Base-by-base conservation (phyloP, 2,888 invertebrate genomes). In the Dryadula phaetusa region DNA sequence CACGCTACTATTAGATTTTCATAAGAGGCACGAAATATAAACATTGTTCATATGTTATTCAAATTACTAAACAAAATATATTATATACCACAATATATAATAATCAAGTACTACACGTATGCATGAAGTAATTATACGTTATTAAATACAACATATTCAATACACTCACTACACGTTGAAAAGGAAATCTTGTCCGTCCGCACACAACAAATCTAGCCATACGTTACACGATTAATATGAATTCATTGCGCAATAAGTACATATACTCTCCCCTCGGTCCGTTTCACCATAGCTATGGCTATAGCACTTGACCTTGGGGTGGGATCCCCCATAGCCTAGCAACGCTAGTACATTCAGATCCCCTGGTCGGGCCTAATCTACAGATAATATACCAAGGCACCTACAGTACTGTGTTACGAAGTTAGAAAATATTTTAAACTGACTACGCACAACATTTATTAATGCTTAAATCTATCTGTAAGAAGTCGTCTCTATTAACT, bases 221-320 rank as follows among this genome's bases (percentile, higher is more conserved):
- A 69, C 65, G 67, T 66, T 49, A 73, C 66, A 67, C 66, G 68
- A 67, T 70, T 66, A 64, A 71, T 69, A 67, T 56, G 62, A 72
- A 66, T 61, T 73, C 69, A 71, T 72, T 54, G 72, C 68, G 69
- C 66, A 72, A 70, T 70, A 71, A 72, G 70, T 70, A 70, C 71
- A 71, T 69, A 56, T 66, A 68, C 52, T 78, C 85, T 83, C 88
- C 87, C 88, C 85, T 79, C 77, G 70, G 81, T 80, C 82, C 75
- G 76, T 81, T 52, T 79, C 75, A 72, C 75, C 82, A 84, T 75
- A 75, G 78, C 77, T 83, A 81, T 78, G 78, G 74, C 78, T 87
- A 86, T 82, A 82, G 81, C 81, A 80, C 83, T 79, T 92, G 92
- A 92, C 92, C 92, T 91, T 92, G 92, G 88, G 84, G 84, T 80